Conservation (phyloP, 2,888 invertebrate species). For the Conchocele bisecta region DNA sequence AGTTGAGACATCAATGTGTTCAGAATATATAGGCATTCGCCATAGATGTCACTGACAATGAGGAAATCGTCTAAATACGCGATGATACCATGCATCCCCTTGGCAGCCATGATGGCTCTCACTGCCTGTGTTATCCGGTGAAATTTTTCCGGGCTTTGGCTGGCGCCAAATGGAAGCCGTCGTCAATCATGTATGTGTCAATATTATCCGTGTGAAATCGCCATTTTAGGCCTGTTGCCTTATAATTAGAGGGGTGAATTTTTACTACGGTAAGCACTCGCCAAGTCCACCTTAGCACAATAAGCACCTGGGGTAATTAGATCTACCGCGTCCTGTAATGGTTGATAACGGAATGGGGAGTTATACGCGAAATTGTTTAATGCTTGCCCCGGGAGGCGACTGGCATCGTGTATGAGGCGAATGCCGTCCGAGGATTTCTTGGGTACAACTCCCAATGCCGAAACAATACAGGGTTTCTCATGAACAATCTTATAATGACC, state of each 20-base stretch:
- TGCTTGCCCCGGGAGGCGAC: too few species aligned
- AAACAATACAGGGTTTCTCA: constrained; percentile 25
- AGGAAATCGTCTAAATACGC: constrained; percentile 22
- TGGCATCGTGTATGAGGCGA: too few species aligned
- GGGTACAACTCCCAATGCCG: constrained; percentile 10
- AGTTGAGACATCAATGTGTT: constrained; percentile 4
- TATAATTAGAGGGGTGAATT: too few species aligned
- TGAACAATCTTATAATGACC: constrained; percentile 29
- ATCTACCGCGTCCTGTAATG: constrained; percentile 15
- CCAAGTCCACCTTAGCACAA: constrained; percentile 21
- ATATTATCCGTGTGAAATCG: constrained; percentile 3
- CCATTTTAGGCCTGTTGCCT: constrained; percentile 30
- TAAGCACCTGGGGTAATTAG: constrained; percentile 19
- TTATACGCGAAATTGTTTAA: constrained; percentile 21
- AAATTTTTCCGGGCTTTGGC: constrained; percentile 4
- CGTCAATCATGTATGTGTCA: constrained; percentile 20
- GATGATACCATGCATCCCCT: constrained; percentile 1
- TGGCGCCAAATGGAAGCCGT: constrained; percentile 19
- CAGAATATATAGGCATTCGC: constrained; percentile 3
- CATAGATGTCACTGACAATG: constrained; percentile 1
- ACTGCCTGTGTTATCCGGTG: constrained; percentile 19
- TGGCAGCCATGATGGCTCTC: constrained; percentile 3
- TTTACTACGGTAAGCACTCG: constrained; percentile 16
- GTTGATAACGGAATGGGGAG: constrained; percentile 5
- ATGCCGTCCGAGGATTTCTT: too few species aligned